Evolutionary conservation across 2,888 invertebrate species (phyloP), one percentile per base, ranked within the genome.

Genomic region (Drosophila testacea): DNA sequence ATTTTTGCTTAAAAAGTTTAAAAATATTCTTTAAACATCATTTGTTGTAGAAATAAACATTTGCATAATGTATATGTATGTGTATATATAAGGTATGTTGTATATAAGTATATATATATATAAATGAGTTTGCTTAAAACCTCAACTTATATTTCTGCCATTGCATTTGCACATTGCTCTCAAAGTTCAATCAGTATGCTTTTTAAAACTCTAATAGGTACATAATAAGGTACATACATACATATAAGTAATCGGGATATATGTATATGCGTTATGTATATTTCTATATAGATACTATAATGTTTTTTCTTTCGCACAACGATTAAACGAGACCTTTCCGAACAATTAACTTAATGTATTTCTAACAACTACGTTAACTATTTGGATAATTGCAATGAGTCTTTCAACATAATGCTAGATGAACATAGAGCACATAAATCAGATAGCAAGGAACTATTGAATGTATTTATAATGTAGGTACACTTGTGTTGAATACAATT

Each of bases 341-440:
- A 73, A 44, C 47, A 55, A 47, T 30, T 41, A 42, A 42, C 9
- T 52, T 27, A 27, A 47, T 47, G 57, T 11, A 6, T 47, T 34
- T 52, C 81, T 86, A 81, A 75, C 34, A 67, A 47, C 87, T 82
- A 82, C 79, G 82, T 82, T 82, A 87, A 82, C 87, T 86, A 78
- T 65, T 77, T 59, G 47, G 69, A 36, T 87, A 70, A 82, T 84
- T 81, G 68, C 79, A 64, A 75, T 84, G 76, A 81, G 82, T 87
- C 79, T 81, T 63, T 72, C 42, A 64, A 78, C 71, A 83, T 69
- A 68, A 75, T 63, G 30, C 63, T 66, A 50, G 30, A 36, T 47
- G 30, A 64, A 52, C 38, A 57, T 50, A 54, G n/a, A 52, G 44
- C n/a, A 34, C 10, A 48, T 44, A 68, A 63, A 73, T 68, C 55